Evolutionary conservation across 23 tunicate genomes (phyloP), one percentile per base, ranked within the genome.

Genomic region (Halocynthia roretzi): DNA sequence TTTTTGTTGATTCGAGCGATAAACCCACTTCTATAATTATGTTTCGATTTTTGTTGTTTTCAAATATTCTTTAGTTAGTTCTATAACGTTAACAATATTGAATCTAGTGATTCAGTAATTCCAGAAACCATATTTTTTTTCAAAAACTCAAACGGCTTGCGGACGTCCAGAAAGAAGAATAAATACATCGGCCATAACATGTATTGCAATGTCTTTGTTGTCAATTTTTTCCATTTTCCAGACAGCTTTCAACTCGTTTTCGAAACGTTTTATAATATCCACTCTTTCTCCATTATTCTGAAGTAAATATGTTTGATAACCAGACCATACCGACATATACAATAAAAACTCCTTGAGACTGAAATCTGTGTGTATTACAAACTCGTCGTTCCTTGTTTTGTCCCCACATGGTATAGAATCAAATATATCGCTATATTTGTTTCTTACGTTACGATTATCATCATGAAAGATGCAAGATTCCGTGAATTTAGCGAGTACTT

Each of bases 311-410:
- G 7, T 55, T 54, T 69, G 76, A 56, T 80, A 80, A 0, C 65
- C 58, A 49, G 83, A 80, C 83, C 83, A 80, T 5, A 76, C 56
- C 6, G 83, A 80, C 14, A 80, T 6, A 56, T 69, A 80, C 31
- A 10, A 6, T 15, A 69, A 44, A 70, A 69, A 80, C 21, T 68
- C 66, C 50, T 56, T 53, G 8, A 80, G 48, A 51, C 51, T 68
- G 14, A 70, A 8, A 51, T 54, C 53, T 56, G 5, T 54, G 70
- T 80, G 63, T 7, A 53, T n/a, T 8, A 10, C 40, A 12, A 67
- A 20, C 10, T 23, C 51, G 18, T 54, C 60, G 56, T 67, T 72
- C 2, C 76, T 48, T 7, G 8, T 56, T 70, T 70, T 80, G 6
- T 80, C 53, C 6, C 6, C 48, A 17, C 54, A 8, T 8, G 54